Conservation (phyloP, 2,797 vertebrate genomes). For the Gymnoscopelus braueri region DNA sequence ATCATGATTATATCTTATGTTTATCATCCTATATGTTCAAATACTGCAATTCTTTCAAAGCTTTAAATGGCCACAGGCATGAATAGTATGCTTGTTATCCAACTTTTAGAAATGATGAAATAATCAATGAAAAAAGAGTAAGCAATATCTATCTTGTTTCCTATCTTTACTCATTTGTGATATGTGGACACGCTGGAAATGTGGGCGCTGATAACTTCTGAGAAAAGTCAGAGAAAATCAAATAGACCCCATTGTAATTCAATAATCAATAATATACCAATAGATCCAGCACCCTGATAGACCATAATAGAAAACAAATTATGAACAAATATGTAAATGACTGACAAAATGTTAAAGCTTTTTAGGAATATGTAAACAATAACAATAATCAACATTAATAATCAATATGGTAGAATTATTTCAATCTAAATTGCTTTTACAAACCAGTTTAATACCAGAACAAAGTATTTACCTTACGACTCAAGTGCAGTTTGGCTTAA, state of each 20-base stretch:
- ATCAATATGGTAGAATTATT: neutral
- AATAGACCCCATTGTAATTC: slow-evolving; percentile 59
- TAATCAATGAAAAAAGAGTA: neutral
- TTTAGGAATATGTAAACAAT: slow-evolving; percentile 1
- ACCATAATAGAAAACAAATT: slow-evolving; percentile 52
- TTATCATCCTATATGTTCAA: too few relatives aligned
- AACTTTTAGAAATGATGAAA: neutral
- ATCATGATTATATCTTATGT: too few relatives aligned
- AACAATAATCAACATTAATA: neutral
- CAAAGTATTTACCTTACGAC: neutral
- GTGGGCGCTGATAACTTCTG: slow-evolving; percentile 54
- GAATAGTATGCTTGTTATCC: too few relatives aligned
- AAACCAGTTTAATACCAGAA: neutral
- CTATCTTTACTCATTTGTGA: slow-evolving; percentile 53
- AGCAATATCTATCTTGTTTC: neutral
- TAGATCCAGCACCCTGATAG: slow-evolving; percentile 48
- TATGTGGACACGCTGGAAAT: slow-evolving; percentile 59
- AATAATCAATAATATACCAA: slow-evolving; percentile 39
- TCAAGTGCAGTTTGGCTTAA: too few relatives aligned
- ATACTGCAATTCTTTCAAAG: too few relatives aligned
- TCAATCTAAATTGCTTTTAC: neutral
- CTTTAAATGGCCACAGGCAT: too few relatives aligned
- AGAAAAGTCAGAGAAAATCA: slow-evolving; percentile 61
- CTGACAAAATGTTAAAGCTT: neutral
- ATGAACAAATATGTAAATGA: neutral